Evolutionary conservation across 1,140 invertebrate genomes (phyloP).

Genomic region (Drosophila elegans): DNA sequence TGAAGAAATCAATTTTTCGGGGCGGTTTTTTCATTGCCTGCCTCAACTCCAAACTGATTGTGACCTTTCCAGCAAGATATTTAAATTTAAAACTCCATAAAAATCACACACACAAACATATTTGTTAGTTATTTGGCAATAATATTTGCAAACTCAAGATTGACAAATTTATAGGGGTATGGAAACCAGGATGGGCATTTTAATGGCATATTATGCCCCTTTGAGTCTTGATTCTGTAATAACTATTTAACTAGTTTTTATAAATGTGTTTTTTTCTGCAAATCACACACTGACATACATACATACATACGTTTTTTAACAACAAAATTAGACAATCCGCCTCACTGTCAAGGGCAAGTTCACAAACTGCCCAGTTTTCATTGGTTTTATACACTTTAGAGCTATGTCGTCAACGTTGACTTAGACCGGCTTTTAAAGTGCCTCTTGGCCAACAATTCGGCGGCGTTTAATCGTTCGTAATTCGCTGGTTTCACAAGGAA

Average conservation of each 20-base stretch:
- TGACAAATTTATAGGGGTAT: background rate
- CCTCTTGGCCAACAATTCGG: constrained; percentile 27
- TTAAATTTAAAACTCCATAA: background rate
- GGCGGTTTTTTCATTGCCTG: constrained; percentile 26
- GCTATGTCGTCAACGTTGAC: constrained; percentile 3
- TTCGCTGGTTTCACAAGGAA: constrained; percentile 50
- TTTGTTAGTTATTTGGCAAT: constrained; percentile 34
- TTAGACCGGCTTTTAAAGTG: constrained; percentile 5
- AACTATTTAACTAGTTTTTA: background rate
- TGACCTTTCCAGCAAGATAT: background rate
- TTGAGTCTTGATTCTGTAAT: background rate
- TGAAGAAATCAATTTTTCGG: constrained; percentile 70
- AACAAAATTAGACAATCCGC: constrained; percentile 42
- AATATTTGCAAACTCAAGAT: constrained; percentile 10
- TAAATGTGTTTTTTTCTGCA: background rate
- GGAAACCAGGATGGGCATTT: background rate
- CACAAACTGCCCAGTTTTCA: constrained; percentile 49
- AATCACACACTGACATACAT: background rate
- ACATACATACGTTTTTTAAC: constrained; percentile 25
- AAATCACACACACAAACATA: constrained; percentile 15
- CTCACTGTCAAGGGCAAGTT: constrained; percentile 69
- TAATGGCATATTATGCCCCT: background rate
- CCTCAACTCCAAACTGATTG: constrained; percentile 52
- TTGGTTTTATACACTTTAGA: constrained; percentile 11
- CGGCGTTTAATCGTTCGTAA: constrained; percentile 44